Base-by-base conservation (phyloP, 2,888 invertebrate species). In the Chymomyza fuscimana region DNA sequence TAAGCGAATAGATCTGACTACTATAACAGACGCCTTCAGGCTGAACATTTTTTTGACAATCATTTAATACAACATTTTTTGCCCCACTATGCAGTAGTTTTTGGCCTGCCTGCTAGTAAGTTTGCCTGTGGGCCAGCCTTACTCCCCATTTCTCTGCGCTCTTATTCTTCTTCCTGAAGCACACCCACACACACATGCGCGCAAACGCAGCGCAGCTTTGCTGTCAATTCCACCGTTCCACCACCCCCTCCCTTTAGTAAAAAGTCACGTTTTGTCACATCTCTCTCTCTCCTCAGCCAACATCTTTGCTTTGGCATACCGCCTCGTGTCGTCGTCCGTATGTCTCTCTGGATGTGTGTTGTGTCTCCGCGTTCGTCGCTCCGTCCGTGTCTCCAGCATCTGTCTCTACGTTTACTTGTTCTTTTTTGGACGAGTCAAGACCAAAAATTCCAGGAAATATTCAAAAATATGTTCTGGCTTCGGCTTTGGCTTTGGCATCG, bases 391-490 rank as follows among this genome's bases (percentile, higher is more conserved):
- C 19, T 19, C 19, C 19, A 1, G 2, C 19, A 58, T 16, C 15
- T 36, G 52, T 12, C n/a, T 54, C 29, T 19, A 19, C 22, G 25
- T 25, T 25, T 25, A 25, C 25, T 61, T 63, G 40, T 65, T 52
- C 66, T 72, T 71, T 76, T 86, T 73, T 62, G 72, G 77, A 46
- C 40, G 12, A 10, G 6, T 12, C 40, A 46, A 68, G 74, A 77
- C 76, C 82, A 77, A 86, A 73, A 86, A 82, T 85, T 88, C 85
- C 85, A 76, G 86, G 85, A 85, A 85, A 86, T 88, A 86, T 85
- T 85, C 82, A 86, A 85, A 85, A 86, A 82, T 88, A 83, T 84
- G 78, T 84, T 74, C 87, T 75, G 78, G 74, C 32, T 7, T 5
- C 32, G 32, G 32, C 32, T 7, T 5, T 7, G 32, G 32, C 32